These are phyloP conservation scores for Setipinna tenuifilis DNA, from an alignment of 2,797 vertebrate species.

Conservation along the genomic window DNA sequence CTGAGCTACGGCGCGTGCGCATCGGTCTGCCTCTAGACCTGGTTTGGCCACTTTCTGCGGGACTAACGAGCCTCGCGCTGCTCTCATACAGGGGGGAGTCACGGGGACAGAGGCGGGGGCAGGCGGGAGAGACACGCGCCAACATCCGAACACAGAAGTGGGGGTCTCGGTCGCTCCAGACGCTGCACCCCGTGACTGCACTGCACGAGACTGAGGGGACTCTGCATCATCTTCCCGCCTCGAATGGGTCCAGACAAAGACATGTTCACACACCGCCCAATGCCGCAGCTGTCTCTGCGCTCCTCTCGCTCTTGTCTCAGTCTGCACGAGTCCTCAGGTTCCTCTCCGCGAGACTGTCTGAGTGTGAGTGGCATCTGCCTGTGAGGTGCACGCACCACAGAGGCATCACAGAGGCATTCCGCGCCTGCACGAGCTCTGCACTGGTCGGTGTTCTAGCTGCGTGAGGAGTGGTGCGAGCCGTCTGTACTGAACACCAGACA, in stretches of 20 bases:
- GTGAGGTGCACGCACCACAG: neutral
- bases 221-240: neutral
- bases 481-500: slow-evolving; percentile 14
- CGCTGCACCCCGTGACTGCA: neutral
- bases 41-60: slow-evolving; percentile 39
- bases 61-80: slow-evolving; percentile 35
- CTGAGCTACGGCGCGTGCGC: slow-evolving; percentile 52
- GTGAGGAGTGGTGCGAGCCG: neutral
- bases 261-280: neutral
- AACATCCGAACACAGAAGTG: neutral
- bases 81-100: slow-evolving; percentile 31
- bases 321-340: neutral
- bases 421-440: neutral
- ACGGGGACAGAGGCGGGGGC: neutral
- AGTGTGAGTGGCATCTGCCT: neutral
- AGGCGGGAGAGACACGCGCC: neutral
- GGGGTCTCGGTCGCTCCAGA: neutral
- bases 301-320: neutral
- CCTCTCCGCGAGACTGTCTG: neutral
- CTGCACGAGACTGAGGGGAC: neutral
- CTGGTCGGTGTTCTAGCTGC: neutral
- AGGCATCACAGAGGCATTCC: neutral
- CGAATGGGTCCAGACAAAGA: neutral
- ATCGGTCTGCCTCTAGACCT: slow-evolving; percentile 24
- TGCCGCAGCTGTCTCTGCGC: neutral